Base-by-base conservation (phyloP, 2,113 vertebrate genomes). In the Carassius carassius region DNA sequence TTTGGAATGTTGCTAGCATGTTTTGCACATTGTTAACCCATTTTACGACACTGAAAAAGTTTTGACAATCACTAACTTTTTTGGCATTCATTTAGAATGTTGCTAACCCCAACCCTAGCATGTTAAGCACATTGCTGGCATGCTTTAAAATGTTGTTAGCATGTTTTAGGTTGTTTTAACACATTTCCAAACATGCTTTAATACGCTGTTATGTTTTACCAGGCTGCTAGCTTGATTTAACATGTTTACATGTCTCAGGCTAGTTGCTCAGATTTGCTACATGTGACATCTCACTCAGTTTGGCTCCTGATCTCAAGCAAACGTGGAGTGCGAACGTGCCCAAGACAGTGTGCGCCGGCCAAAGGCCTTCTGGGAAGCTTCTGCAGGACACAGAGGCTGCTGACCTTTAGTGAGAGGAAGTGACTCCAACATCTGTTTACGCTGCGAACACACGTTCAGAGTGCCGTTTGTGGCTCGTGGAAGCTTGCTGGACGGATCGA, bases 331-430 rank as follows among this genome's bases (percentile, higher is more conserved):
- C 3, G 25, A 87, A 92, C 63, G 19, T 87, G 82, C 88, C 86
- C 84, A 32, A 80, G 91, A 83, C 91, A 89, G 78, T 23, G 25
- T 62, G 9, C 25, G 65, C 87, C 73, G 82, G 23, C 89, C 89
- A 91, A 86, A 89, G 87, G 89, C 88, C 86, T 85, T 90, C 89
- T 94, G 92, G 92, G 93, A 93, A 92, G 90, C 2, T 23, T 25
- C 86, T 86, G 82, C 81, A 82, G 86, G 74, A 90, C 89, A 81
- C 82, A 86, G 83, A 74, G 88, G 67, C 13, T 58, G 58, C 51
- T 91, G 92, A 92, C 91, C 89, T 89, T 65, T 79, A 58, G 83
- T 89, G 29, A 84, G 84, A 91, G 92, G 92, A 93, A 93, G 91
- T 89, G 5, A 41, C 37, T 41, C 37, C 37, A 41, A 6, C 37